Evolutionary conservation across 2,113 vertebrate genomes (phyloP).

Genomic region (Equus przewalskii): DNA sequence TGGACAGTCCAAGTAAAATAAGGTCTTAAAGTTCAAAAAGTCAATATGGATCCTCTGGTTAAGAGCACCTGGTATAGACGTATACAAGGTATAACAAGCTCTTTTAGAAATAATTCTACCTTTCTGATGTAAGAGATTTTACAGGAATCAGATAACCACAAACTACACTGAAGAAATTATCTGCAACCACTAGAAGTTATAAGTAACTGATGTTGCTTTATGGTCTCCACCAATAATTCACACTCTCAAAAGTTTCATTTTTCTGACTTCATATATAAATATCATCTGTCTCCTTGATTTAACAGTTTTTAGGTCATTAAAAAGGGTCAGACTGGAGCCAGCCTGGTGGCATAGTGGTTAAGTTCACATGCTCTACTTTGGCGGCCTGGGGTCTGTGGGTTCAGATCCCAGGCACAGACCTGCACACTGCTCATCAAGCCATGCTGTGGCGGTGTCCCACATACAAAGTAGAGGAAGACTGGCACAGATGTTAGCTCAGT

Average conservation of each 20-base stretch:
- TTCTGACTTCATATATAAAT: neutral
- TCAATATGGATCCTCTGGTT: neutral
- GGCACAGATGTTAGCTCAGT: too few relatives aligned
- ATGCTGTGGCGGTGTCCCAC: too few relatives aligned
- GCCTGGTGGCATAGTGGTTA: too few relatives aligned
- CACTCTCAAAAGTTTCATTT: neutral
- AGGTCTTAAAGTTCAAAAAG: neutral
- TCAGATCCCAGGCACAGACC: too few relatives aligned
- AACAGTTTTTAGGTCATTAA: slow-evolving; percentile 4
- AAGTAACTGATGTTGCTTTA: neutral
- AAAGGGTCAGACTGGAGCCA: neutral
- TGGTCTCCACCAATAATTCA: neutral
- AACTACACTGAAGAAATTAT: neutral
- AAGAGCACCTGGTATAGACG: neutral
- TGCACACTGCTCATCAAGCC: too few relatives aligned
- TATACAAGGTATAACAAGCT: neutral
- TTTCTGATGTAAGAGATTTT: neutral
- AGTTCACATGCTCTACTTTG: too few relatives aligned
- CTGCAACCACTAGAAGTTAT: neutral
- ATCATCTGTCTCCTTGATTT: neutral
- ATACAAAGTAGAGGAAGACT: too few relatives aligned
- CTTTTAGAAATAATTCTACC: neutral
- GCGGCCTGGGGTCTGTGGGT: too few relatives aligned
- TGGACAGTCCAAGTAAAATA: neutral
- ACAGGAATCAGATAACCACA: neutral